Base-by-base conservation (phyloP, 2,797 vertebrate genomes). In the Gymnodraco acuticeps region DNA sequence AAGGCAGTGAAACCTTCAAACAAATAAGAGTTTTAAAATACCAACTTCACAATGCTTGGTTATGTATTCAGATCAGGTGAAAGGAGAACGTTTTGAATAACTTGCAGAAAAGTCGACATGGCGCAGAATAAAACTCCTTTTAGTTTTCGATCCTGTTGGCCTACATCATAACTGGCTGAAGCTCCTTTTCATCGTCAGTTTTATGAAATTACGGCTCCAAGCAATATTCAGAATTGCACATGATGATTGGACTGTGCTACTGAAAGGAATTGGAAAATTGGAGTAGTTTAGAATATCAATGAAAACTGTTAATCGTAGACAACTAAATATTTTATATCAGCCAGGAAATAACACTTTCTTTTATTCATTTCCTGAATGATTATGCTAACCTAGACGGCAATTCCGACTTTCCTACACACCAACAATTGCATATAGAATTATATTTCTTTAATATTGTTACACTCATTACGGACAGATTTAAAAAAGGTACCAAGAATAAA, bases 41-140 rank as follows among this genome's bases (percentile, higher is more conserved):
- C n/a, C n/a, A n/a, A n/a, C 62, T 51, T 77, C 70, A 77, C 72
- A 38, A 59, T 38, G 23, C 19, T 69, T 65, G 61, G 10, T 46
- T 59, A 70, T 66, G 13, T 62, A 60, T 69, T 68, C 45, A 61
- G 70, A 71, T 51, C 33, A 75, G 45, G 42, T 67, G 41, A 82
- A 75, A 51, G 41, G 11, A 58, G n/a, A 67, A 51, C 50, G 50
- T 78, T 79, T 84, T 68, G 52, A 46, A 27, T 63, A 78, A 77
- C 60, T 67, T 69, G 61, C 53, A 65, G 67, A 62, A 60, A 53
- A 56, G 23, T 19, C 38, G 41, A 47, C 41, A 48, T 47, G 2
- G 14, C 31, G 53, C 53, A 61, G 64, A 66, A 78, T 78, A 65
- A 72, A 73, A 73, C 59, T 19, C 20, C 56, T 67, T 43, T 45